phyloP scores from a whole-genome alignment of 2,888 invertebrate genomes.

The Orchesellides sinensis region DNA sequence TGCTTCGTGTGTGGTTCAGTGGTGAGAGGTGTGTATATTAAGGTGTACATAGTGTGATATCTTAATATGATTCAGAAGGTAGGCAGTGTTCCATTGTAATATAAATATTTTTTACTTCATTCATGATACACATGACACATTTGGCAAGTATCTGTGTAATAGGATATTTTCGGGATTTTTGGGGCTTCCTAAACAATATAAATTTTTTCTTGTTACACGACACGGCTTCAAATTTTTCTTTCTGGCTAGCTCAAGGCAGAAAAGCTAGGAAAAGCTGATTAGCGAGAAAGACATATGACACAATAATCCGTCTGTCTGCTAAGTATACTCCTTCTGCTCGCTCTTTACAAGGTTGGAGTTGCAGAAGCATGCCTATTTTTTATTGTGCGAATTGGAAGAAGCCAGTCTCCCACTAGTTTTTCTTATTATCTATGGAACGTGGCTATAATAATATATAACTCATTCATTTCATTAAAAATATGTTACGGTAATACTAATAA shows the following conservation, averaged over 20 bases:
- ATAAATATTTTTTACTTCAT: neutral
- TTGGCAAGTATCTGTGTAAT: too few relatives aligned
- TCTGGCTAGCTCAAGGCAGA: neutral
- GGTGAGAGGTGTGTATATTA: neutral
- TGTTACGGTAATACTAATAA: too few relatives aligned
- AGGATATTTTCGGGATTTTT: constrained; percentile 8
- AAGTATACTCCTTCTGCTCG: neutral
- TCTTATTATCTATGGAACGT: too few relatives aligned
- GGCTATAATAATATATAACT: too few relatives aligned
- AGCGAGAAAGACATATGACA: constrained; percentile 9
- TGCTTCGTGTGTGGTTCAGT: neutral
- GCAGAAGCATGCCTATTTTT: neutral
- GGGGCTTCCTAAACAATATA: constrained; percentile 7
- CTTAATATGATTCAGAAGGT: neutral
- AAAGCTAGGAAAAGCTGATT: constrained; percentile 3
- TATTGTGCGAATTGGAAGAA: neutral
- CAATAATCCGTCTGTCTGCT: constrained; percentile 18
- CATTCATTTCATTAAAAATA: too few relatives aligned
- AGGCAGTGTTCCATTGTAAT: neutral
- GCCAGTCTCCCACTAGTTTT: too few relatives aligned
- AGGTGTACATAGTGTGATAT: neutral
- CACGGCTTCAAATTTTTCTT: constrained; percentile 6
- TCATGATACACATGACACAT: neutral
- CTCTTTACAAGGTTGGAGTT: neutral
- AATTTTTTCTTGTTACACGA: neutral